phyloP scores from a whole-genome alignment of 2,888 invertebrate species.

The Escarpia spicata region DNA sequence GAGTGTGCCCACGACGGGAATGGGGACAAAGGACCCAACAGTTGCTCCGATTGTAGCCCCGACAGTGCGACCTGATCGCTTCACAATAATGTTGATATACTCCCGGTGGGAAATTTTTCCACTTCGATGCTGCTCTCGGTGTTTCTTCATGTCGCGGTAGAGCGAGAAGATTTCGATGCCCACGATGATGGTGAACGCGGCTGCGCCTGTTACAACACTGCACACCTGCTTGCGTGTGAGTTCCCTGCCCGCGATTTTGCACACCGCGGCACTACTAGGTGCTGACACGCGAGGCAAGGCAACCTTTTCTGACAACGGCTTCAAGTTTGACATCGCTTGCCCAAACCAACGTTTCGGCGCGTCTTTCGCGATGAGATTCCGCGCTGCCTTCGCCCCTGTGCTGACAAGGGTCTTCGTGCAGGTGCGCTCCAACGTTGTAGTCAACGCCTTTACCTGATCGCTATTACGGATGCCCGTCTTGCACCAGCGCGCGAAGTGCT shows the following conservation, averaged over 20 bases:
- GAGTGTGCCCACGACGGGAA: constrained; percentile 20
- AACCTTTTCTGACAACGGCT: background rate
- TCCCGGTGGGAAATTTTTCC: constrained; percentile 24
- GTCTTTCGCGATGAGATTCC: background rate
- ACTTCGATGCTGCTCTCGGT: constrained; percentile 1
- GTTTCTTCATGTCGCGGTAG: constrained; percentile 18
- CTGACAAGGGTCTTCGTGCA: background rate
- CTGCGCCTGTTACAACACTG: background rate
- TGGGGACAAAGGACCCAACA: constrained; percentile 20
- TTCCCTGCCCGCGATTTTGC: too few species aligned
- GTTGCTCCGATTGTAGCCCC: background rate
- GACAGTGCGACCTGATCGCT: constrained; percentile 21
- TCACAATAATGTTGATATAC: constrained; percentile 26
- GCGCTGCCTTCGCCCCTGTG: background rate
- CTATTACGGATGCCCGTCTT: constrained; percentile 23
- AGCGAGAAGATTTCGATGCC: constrained; percentile 23
- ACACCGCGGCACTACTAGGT: background rate
- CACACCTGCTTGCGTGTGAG: too few species aligned
- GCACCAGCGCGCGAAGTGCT: constrained; percentile 21
- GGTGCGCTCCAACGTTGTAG: background rate
- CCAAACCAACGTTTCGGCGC: background rate
- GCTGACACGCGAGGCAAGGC: background rate
- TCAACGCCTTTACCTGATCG: constrained; percentile 19
- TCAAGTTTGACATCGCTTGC: background rate
- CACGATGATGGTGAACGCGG: background rate